phyloP scores from a whole-genome alignment of 1,140 invertebrate genomes.

The Batillaria attramentaria region DNA sequence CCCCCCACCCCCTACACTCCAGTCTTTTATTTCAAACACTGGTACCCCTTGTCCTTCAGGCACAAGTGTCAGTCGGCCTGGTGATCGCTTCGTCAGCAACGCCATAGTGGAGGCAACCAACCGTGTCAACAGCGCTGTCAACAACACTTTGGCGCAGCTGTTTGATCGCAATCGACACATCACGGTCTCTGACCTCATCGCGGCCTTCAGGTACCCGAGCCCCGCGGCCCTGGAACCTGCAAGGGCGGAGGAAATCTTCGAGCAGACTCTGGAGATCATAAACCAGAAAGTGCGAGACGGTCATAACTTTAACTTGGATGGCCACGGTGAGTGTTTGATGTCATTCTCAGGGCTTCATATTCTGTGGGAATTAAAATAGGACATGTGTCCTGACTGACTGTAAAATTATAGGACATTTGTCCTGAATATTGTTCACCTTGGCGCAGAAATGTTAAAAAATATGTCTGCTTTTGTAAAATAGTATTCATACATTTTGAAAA shows the following conservation, averaged over 20 bases:
- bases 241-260: constrained; percentile 93
- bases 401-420: no score
- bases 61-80: constrained; percentile 66
- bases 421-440: no score
- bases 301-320: constrained; percentile 73
- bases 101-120: constrained; percentile 78
- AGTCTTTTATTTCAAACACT: no score
- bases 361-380: no score
- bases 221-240: constrained; percentile 85
- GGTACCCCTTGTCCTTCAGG: constrained; percentile 56
- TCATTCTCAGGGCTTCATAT: no score
- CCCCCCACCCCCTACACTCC: no score
- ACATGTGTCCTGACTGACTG: no score
- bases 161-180: constrained; percentile 74
- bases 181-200: constrained; percentile 52
- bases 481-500: no score
- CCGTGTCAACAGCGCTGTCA: constrained; percentile 88
- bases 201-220: constrained; percentile 78
- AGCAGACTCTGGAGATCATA: constrained; percentile 90
- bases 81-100: constrained; percentile 81
- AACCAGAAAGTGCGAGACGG: constrained; percentile 84
- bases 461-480: no score
- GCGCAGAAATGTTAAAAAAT: no score
- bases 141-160: constrained; percentile 83
- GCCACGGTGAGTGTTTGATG: constrained; percentile 45